Evolutionary conservation across 2,797 vertebrate species (phyloP).

Genomic region (Fistularia tabacaria): DNA sequence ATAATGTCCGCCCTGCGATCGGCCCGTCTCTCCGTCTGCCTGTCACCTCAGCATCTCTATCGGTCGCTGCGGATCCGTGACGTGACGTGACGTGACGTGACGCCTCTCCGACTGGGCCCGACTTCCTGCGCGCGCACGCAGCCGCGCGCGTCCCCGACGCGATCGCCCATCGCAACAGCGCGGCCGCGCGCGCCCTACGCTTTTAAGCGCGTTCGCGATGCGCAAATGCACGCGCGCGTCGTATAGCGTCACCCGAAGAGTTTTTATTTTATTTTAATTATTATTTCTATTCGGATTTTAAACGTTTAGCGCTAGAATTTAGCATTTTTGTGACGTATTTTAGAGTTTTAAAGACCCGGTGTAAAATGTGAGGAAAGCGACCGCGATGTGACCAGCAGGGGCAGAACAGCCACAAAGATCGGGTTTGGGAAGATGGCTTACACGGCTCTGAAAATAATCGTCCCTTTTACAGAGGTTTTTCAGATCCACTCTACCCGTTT

Average conservation of each 20-base stretch:
- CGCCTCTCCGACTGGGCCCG: too few species aligned
- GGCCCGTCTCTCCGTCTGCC: constrained; percentile 63
- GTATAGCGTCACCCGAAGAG: background rate
- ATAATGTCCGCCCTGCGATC: constrained; percentile 7
- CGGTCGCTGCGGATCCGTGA: constrained; percentile 78
- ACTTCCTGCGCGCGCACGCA: too few species aligned
- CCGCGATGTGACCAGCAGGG: constrained; percentile 3
- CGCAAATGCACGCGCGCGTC: constrained; percentile 4
- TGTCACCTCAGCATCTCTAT: constrained; percentile 77
- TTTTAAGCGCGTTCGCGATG: constrained; percentile 48
- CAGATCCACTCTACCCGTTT: too few species aligned
- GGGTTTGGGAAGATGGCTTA: background rate
- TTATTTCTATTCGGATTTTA: too few species aligned
- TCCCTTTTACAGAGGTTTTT: too few species aligned
- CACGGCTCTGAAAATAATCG: background rate
- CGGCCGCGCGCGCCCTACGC: constrained; percentile 57
- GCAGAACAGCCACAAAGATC: constrained; percentile 19
- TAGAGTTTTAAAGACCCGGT: background rate
- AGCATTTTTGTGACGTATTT: too few species aligned
- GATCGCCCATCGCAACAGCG: constrained; percentile 79
- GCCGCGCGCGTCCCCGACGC: constrained; percentile 71
- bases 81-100: constrained; percentile 65
- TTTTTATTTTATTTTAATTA: background rate
- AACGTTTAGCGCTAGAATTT: background rate
- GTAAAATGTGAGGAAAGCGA: constrained; percentile 23